These are phyloP conservation scores for Reinhardtius hippoglossoides DNA, from an alignment of 2,113 vertebrate genomes.

Conservation along the genomic window DNA sequence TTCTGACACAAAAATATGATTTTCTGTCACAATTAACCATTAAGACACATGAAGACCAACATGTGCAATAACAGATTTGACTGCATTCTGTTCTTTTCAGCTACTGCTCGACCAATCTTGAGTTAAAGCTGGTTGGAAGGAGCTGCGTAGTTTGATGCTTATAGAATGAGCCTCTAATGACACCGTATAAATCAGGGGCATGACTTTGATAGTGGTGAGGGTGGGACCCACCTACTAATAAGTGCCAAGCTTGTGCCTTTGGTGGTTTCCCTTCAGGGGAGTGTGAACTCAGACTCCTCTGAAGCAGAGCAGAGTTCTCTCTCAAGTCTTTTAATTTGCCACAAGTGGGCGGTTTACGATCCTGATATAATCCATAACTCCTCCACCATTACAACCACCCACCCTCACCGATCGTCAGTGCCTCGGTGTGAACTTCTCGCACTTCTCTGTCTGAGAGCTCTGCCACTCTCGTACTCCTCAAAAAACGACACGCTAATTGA, in stretches of 20 bases:
- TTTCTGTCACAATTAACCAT: background rate
- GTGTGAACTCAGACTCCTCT: slow-evolving; percentile 64
- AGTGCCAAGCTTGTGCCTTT: slow-evolving; percentile 57
- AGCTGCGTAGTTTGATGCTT: slow-evolving; percentile 1
- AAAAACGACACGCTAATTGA: slow-evolving; percentile 65
- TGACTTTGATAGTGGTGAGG: slow-evolving; percentile 65
- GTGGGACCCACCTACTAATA: slow-evolving; percentile 66
- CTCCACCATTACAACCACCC: slow-evolving; percentile 67
- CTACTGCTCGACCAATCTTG: background rate
- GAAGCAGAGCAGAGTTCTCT: slow-evolving; percentile 63
- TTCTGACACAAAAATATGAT: background rate
- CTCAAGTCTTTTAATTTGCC: slow-evolving; percentile 67
- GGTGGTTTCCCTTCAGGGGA: slow-evolving; percentile 69
- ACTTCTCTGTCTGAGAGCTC: slow-evolving; percentile 44
- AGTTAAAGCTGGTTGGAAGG: background rate
- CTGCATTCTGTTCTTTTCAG: background rate
- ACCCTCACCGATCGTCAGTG: slow-evolving; percentile 47
- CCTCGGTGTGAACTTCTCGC: slow-evolving; percentile 38
- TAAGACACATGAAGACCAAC: background rate
- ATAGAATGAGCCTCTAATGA: slow-evolving; percentile 47
- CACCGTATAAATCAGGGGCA: slow-evolving; percentile 64
- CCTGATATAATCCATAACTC: slow-evolving; percentile 76
- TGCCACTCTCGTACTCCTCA: slow-evolving; percentile 45
- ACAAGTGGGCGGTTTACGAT: slow-evolving; percentile 73
- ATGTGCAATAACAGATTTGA: background rate